Conservation (phyloP, 2,113 vertebrate genomes). For the Quiscalus mexicanus region DNA sequence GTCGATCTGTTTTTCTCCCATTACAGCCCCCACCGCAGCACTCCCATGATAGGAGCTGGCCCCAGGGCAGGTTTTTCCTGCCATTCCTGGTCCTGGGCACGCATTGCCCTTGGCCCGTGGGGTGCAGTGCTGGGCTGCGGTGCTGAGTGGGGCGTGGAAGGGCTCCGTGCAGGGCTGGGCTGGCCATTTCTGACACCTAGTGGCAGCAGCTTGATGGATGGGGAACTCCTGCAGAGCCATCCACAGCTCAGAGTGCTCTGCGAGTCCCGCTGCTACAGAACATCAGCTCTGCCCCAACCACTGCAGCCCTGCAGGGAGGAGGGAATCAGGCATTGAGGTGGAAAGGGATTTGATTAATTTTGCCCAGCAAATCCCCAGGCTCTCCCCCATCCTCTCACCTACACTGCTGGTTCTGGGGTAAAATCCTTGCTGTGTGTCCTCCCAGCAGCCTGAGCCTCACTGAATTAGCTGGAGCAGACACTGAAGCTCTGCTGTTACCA, state of each 20-base stretch:
- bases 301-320: not conserved
- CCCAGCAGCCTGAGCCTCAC: not conserved
- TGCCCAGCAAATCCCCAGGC: not conserved
- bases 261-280: not conserved
- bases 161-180: not conserved
- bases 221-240: not conserved
- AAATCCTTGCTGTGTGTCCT: not conserved
- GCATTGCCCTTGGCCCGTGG: rapidly evolving
- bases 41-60: not conserved
- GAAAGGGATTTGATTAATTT: not conserved
- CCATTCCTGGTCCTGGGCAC: not conserved
- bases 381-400: not conserved
- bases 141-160: not conserved
- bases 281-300: not conserved
- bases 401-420: not conserved
- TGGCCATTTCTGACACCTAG: constrained; percentile 60
- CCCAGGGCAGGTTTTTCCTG: not conserved
- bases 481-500: not conserved
- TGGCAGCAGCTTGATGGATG: constrained; percentile 2
- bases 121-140: not conserved
- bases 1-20: not conserved
- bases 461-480: not conserved
- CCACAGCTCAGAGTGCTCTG: not conserved
- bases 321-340: not conserved
- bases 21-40: rapidly evolving